phyloP scores from a whole-genome alignment of 2,797 vertebrate genomes.

The Pyrocephalus nanus region DNA sequence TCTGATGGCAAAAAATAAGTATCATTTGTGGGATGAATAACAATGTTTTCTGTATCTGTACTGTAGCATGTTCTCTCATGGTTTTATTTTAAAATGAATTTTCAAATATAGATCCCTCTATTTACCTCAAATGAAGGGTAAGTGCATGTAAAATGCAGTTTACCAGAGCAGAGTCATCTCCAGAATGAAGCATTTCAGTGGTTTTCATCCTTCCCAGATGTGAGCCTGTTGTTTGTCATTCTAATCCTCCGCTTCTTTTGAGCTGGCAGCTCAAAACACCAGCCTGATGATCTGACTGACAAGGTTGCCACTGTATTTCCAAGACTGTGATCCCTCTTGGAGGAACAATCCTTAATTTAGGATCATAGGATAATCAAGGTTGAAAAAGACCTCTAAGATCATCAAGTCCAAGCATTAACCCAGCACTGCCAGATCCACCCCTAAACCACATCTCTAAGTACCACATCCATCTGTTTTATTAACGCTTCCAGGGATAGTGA shows the following conservation, averaged over 20 bases:
- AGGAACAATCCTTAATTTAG: background rate
- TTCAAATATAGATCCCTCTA: background rate
- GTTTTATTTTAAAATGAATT: background rate
- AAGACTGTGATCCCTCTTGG: background rate
- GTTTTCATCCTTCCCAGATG: background rate
- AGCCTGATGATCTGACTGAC: background rate
- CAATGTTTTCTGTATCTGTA: background rate
- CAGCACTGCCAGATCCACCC: background rate
- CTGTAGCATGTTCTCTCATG: background rate
- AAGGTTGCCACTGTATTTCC: background rate
- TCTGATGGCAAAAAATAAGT: background rate
- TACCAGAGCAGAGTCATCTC: background rate
- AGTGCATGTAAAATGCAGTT: background rate
- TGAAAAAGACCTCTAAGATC: background rate
- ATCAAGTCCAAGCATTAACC: background rate
- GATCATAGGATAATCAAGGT: background rate
- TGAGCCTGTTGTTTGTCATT: background rate
- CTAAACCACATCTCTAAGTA: background rate
- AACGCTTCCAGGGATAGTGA: background rate
- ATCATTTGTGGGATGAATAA: background rate
- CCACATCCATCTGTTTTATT: background rate
- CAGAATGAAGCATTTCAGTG: background rate
- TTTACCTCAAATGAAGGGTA: background rate
- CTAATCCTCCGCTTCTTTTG: background rate
- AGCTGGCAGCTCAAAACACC: background rate